A percentile compares a stretch with the other conserved stretches of the same genome.
Conservation (phyloP, 1,140 invertebrate species). For the Nixonia krombeini region DNA sequence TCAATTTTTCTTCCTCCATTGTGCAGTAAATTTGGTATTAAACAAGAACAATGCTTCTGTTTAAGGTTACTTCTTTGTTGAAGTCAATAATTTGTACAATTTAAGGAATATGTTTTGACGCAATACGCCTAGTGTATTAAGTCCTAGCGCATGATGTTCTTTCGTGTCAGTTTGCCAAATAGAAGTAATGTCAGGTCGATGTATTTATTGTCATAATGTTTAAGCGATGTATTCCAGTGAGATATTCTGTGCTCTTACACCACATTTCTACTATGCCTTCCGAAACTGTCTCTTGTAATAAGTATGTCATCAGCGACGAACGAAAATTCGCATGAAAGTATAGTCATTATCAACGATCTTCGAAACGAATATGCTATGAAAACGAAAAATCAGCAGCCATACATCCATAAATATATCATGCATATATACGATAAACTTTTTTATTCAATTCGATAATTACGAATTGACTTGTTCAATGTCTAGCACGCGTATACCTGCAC, state of each 20-base stretch:
- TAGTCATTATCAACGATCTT: constrained; percentile 19
- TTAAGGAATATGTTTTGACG: neutral
- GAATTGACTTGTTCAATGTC: neutral
- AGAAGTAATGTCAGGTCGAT: constrained; percentile 12
- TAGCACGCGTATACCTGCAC: neutral
- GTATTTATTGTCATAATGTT: constrained; percentile 2
- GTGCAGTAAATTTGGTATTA: no score
- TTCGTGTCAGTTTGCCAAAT: constrained; percentile 41
- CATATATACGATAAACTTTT: neutral
- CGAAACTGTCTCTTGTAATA: constrained; percentile 4
- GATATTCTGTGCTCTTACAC: constrained; percentile 1
- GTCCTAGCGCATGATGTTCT: constrained; percentile 17
- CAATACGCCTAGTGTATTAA: neutral
- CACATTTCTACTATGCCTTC: constrained; percentile 9
- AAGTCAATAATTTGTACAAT: no score
- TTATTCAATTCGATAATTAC: neutral
- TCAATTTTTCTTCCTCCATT: no score
- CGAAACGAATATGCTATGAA: constrained; percentile 4
- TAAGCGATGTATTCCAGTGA: neutral
- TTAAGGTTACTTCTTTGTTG: no score
- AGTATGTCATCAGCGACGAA: neutral
- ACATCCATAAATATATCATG: constrained; percentile 25
- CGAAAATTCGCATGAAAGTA: constrained; percentile 13
- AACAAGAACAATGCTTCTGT: no score
- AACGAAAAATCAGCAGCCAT: neutral